A percentile compares a stretch with the other conserved stretches of the same genome.
Conservation (phyloP, 2,797 vertebrate species). For the Uromys caudimaculatus region DNA sequence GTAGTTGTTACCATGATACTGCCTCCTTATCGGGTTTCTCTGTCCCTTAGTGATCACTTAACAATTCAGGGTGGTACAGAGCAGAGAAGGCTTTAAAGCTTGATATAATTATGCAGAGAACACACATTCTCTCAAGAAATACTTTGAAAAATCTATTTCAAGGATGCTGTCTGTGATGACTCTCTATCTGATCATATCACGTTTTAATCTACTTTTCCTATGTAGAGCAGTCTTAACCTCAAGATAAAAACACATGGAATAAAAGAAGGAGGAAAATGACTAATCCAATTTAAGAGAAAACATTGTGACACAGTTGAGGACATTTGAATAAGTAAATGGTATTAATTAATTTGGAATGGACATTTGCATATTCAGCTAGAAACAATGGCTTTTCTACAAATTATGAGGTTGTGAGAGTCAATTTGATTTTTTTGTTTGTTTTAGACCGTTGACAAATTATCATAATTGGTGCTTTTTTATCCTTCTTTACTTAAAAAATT, state of each 20-base stretch:
- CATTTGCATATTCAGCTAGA: constrained; percentile 10
- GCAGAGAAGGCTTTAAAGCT: background rate
- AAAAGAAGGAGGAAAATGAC: constrained; percentile 67
- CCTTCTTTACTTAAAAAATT: background rate
- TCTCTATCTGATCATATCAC: constrained; percentile 50
- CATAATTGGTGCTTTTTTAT: background rate
- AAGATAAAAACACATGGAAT: constrained; percentile 73
- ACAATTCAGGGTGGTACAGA: background rate
- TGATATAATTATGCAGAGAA: background rate
- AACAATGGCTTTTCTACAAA: constrained; percentile 2
- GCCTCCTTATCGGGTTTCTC: background rate
- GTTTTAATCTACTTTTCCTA: constrained; percentile 83
- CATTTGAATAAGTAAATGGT: constrained; percentile 44
- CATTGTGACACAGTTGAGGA: constrained; percentile 63
- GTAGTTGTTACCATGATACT: background rate
- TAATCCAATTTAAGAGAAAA: constrained; percentile 73
- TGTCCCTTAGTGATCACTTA: background rate
- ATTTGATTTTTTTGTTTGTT: constrained; percentile 36
- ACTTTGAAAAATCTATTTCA: background rate
- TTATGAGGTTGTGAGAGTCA: background rate
- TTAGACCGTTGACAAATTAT: background rate
- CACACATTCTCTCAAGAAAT: background rate
- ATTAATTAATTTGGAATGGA: constrained; percentile 31
- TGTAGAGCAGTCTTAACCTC: constrained; percentile 68
- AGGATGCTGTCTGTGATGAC: background rate